Base-by-base conservation (phyloP, 2,888 invertebrate species). In the Pammene fasciana region DNA sequence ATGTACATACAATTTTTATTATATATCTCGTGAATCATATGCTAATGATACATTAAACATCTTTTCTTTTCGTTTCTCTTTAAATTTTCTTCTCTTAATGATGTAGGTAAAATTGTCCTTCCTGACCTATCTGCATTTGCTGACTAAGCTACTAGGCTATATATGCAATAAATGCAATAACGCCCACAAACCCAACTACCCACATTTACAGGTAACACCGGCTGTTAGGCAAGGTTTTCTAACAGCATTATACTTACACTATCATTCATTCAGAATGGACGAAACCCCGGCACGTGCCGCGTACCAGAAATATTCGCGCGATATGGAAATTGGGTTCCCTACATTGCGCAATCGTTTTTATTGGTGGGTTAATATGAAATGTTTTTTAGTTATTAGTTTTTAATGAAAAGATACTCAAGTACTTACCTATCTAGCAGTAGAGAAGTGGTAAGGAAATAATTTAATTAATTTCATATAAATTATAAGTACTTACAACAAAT, bases 301-400 rank as follows among this genome's bases (percentile, higher is more conserved):
- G 13, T 46, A 14, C 36, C 45, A 11, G 16, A 16, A 36, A 34
- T 56, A 50, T 65, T 48, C 61, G 72, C 71, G 68, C 65, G 48
- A 50, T 50, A 54, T 34, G 34, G 8, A 34, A 54, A 34, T 54
- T n/a, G 54, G 54, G 54, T 34, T 54, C 34, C 8, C 34, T 54
- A 54, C 26, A 52, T 54, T 34, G 34, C 26, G 54, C 13, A 54
- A 54, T 26, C 10, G 9, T 18, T 48, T 48, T 48, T 16, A 18
- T 48, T 10, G 46, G 10, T 10, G 16, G 48, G 14, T 14, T 48
- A 18, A n/a, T 38, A 38, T 38, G 26, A 3, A 26, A 26, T 26
- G 4, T 26, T 26, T 26, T 26, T 26, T 26, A 26, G 26, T 26
- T 26, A 26, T 26, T 26, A 26, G 26, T 26, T 26, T 26, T 26